Evolutionary conservation across 2,113 vertebrate genomes (phyloP), one percentile per base, ranked within the genome.

Genomic region (Trematomus loennbergii): DNA sequence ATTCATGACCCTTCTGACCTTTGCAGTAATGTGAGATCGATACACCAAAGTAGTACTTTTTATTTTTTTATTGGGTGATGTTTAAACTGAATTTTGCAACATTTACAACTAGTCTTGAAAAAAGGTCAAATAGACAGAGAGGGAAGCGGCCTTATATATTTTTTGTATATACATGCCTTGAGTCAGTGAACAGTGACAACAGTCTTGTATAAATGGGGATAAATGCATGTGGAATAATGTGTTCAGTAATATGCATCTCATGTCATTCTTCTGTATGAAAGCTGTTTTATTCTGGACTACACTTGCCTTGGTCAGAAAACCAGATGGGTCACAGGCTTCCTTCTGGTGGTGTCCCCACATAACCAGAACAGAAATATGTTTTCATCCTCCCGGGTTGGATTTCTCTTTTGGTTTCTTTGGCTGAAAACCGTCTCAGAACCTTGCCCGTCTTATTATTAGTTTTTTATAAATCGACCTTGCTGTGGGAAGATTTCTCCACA

Each of bases 401-500:
- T 82, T 80, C 81, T 65, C 61, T 22, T 61, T 46, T 84, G 72
- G 75, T 77, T 74, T 83, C 40, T 60, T 83, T 72, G 82, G 69
- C 81, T 74, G 55, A 83, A 85, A 69, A 55, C 36, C 54, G n/a
- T 59, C 59, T 70, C 29, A 48, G 64, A 81, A 43, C 54, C 5
- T 40, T 36, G 36, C 36, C 25, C 18, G 57, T 82, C 65, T 63
- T 78, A 78, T 88, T 86, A 79, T 89, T 81, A 9, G 77, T 40
- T 74, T 67, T 87, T 88, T 46, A 57, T 58, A 81, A 85, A 84
- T 54, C 22, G 71, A 84, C 78, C 52, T 75, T 11, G 40, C 75
- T 79, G 88, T 72, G 87, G 89, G 81, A 49, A 29, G 55, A 70
- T 77, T 76, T 78, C 67, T 60, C 81, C 81, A 75, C 79, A 76